Evolutionary conservation across 2,797 vertebrate genomes (phyloP), one percentile per base, ranked within the genome.

Genomic region (Rhadinocentrus ornatus): DNA sequence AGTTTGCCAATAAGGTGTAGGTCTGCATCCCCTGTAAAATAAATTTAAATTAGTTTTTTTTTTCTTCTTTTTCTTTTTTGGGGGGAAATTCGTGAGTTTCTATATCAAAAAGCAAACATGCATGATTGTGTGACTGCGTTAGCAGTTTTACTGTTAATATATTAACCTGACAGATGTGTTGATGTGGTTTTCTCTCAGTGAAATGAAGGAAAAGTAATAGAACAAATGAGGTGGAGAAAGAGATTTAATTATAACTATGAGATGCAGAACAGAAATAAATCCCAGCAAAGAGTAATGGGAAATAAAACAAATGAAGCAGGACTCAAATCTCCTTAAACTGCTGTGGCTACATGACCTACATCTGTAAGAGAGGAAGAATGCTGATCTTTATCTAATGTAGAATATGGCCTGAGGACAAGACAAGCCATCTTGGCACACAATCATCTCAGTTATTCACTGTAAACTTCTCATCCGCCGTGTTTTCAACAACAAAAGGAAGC

Each of bases 371-470:
- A 62, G 61, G 69, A 88, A 80, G 86, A 86, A 90, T 84, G 85
- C 82, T 60, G 89, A 90, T 91, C 66, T 69, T 88, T 91, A 91
- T 93, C 91, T 90, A 69, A 87, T 83, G 87, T 68, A 78, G 67
- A 75, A 86, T 82, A 83, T 82, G 68, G 83, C 91, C 85, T 3
- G 83, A 77, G 84, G 89, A 90, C 78, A 71, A 73, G 65, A 86
- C 77, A 55, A 77, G 81, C 89, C 81, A 77, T 80, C 66, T 50
- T 78, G 86, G 88, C 85, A 86, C 83, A 77, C 64, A 73, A 57
- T 74, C 78, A 77, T 69, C 52, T 20, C 82, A 34, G 78, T 66
- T 80, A 71, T 76, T 83, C 74, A 79, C 71, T 50, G 62, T 75
- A 77, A 89, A 86, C 80, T 75, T 76, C 78, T 83, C 71, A 83